Evolutionary conservation across 2,797 vertebrate species (phyloP).

Genomic region (Anguilla anguilla): DNA sequence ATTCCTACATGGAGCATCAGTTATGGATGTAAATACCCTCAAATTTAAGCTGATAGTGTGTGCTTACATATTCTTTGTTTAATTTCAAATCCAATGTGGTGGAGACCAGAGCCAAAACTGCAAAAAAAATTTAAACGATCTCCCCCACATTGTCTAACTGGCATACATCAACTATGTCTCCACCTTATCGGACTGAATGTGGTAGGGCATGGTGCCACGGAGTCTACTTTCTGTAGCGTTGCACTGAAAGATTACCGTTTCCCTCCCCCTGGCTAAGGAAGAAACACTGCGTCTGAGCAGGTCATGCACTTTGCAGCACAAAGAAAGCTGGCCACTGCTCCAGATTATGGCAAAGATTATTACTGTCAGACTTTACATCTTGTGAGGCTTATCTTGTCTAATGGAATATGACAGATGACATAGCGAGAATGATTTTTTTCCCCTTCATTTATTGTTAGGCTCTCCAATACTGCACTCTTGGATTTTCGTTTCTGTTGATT

Average conservation of each 20-base stretch:
- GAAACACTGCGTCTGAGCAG: not conserved
- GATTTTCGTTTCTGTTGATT: constrained; percentile 20
- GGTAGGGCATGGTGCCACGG: constrained; percentile 66
- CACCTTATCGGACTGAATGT: constrained; percentile 66
- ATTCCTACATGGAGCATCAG: too few relatives aligned
- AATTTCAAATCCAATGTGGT: too few relatives aligned
- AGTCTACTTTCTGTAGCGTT: constrained; percentile 59
- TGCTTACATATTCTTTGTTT: too few relatives aligned
- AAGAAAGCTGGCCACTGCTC: not conserved
- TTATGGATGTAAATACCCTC: too few relatives aligned
- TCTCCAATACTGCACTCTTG: not conserved
- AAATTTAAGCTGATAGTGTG: too few relatives aligned
- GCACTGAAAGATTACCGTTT: constrained; percentile 40
- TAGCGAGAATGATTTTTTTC: not conserved
- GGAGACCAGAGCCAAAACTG: not conserved
- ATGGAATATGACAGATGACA: constrained; percentile 16
- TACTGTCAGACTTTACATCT: not conserved
- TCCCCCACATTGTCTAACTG: constrained; percentile 56
- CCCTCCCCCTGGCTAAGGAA: constrained; percentile 10
- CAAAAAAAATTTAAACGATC: not conserved
- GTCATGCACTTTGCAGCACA: constrained; percentile 18
- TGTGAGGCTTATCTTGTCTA: not conserved
- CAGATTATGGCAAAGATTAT: not conserved
- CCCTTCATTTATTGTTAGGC: not conserved
- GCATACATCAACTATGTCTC: constrained; percentile 53